These are phyloP conservation scores for Alligator mississippiensis DNA, from an alignment of 2,113 vertebrate genomes.

Conservation along the genomic window DNA sequence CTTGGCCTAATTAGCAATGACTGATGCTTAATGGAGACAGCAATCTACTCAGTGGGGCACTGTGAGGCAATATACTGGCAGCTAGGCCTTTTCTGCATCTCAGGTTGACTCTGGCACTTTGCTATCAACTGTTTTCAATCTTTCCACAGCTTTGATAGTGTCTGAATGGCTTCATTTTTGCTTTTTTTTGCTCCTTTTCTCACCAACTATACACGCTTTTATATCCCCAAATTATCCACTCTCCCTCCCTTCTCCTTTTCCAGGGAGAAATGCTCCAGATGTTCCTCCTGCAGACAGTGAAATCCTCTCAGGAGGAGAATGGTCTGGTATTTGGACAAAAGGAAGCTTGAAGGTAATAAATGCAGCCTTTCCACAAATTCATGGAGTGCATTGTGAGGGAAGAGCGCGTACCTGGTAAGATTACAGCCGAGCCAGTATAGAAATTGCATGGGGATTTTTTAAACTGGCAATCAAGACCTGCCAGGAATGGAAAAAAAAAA, in stretches of 20 bases:
- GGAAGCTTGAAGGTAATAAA: slow-evolving; percentile 31
- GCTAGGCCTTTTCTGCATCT: background rate
- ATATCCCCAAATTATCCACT: rapidly evolving
- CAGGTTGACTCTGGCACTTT: background rate
- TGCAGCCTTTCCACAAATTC: background rate
- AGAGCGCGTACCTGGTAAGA: background rate
- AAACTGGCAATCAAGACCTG: background rate
- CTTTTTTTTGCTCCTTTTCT: background rate
- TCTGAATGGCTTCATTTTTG: background rate
- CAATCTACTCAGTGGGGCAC: rapidly evolving
- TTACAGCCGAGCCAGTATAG: background rate
- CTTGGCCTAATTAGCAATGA: background rate
- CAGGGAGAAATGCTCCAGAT: background rate
- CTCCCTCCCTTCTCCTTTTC: background rate
- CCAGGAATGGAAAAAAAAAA: background rate
- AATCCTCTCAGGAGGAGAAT: background rate
- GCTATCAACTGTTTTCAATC: background rate
- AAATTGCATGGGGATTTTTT: background rate
- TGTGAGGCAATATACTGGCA: background rate
- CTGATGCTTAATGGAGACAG: background rate
- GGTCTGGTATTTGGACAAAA: background rate
- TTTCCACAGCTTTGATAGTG: background rate
- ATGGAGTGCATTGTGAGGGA: background rate
- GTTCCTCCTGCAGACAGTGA: background rate
- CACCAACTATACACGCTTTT: background rate